phyloP scores from a whole-genome alignment of 2,797 vertebrate species.

The Bucorvus abyssinicus region DNA sequence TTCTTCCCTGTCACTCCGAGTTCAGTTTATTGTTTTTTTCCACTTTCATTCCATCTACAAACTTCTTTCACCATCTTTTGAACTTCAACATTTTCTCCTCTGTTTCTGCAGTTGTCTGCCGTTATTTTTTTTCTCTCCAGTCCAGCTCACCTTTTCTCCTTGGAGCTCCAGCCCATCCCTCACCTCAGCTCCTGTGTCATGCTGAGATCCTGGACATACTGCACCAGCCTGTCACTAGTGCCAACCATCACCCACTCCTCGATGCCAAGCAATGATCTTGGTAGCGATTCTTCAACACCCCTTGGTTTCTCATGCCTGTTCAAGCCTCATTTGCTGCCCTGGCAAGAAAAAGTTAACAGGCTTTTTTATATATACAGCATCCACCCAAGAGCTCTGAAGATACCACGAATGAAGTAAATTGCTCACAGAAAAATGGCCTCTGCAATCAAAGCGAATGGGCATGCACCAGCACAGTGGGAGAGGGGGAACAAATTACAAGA shows the following conservation, averaged over 20 bases:
- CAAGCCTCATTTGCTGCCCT: background rate
- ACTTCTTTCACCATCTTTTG: background rate
- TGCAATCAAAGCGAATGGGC: background rate
- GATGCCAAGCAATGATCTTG: background rate
- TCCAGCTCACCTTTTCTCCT: background rate
- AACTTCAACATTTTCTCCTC: background rate
- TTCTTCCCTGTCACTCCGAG: background rate
- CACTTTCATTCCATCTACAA: background rate
- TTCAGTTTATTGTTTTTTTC: background rate
- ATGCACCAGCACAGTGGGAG: background rate
- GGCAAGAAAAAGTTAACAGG: background rate
- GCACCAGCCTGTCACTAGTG: fast-evolving
- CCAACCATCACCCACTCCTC: background rate
- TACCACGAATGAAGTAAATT: background rate
- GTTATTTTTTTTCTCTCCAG: background rate
- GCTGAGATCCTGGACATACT: fast-evolving
- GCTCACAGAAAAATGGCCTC: background rate
- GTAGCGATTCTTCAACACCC: background rate
- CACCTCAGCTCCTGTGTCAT: fast-evolving
- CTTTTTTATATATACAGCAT: background rate
- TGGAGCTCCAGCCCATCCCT: background rate
- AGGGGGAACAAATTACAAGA: background rate
- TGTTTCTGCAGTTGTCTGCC: background rate
- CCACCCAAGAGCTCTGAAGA: background rate
- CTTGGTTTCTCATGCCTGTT: fast-evolving